These are phyloP conservation scores for Thera obeliscata DNA, from an alignment of 2,888 invertebrate genomes.

Conservation along the genomic window DNA sequence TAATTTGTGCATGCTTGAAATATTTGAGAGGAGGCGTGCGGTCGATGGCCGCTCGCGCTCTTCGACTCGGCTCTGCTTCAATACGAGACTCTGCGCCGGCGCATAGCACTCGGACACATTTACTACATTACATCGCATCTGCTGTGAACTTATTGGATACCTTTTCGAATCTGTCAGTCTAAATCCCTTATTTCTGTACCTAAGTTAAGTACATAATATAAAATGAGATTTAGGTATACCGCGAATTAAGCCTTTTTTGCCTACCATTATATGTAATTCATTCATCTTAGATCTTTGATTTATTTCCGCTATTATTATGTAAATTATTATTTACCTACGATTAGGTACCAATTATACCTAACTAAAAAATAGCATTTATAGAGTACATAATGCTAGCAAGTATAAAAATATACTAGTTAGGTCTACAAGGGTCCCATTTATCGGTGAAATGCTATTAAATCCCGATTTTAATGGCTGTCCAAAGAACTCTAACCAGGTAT, in stretches of 20 bases:
- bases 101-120: constrained; percentile 15
- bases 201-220: too few species aligned
- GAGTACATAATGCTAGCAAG: not conserved
- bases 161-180: not conserved
- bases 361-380: too few species aligned
- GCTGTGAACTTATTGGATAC: not conserved
- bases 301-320: too few species aligned
- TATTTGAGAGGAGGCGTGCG: constrained; percentile 79
- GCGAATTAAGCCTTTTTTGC: too few species aligned
- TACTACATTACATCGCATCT: constrained; percentile 13
- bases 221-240: too few species aligned
- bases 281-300: too few species aligned
- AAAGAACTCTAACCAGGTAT: constrained; percentile 15
- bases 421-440: constrained; percentile 10
- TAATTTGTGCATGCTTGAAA: constrained; percentile 83
- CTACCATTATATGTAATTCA: not conserved
- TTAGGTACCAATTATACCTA: too few species aligned
- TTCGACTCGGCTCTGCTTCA: constrained; percentile 46
- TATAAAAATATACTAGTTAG: not conserved
- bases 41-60: constrained; percentile 76
- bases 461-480: constrained; percentile 17
- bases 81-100: constrained; percentile 43
- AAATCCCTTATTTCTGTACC: too few species aligned
- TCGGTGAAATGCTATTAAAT: constrained; percentile 18
- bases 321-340: too few species aligned